phyloP scores from a whole-genome alignment of 2,113 vertebrate genomes.

The Carassius gibelio region DNA sequence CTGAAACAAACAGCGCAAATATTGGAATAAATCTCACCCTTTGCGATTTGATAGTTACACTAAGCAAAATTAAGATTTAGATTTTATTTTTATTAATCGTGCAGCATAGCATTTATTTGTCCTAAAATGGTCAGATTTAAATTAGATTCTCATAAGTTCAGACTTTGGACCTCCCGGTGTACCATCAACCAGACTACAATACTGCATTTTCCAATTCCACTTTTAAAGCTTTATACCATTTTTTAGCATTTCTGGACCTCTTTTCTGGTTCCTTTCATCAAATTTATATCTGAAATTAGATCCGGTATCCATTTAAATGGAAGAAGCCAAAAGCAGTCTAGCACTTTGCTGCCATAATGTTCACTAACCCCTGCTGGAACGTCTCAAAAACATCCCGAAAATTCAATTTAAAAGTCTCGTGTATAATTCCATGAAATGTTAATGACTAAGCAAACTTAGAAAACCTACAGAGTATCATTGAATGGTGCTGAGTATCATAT shows the following conservation, averaged over 20 bases:
- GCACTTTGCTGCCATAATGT: constrained; percentile 6
- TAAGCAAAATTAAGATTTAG: not conserved
- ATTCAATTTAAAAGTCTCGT: constrained; percentile 5
- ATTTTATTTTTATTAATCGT: not conserved
- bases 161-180: not conserved
- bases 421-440: not conserved
- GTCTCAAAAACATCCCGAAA: not conserved
- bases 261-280: not conserved
- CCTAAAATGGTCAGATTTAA: not conserved
- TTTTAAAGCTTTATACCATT: not conserved
- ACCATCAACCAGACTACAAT: not conserved
- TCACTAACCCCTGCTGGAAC: not conserved
- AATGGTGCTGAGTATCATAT: constrained; percentile 20
- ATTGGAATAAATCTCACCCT: not conserved
- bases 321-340: constrained; percentile 4
- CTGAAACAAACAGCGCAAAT: not conserved
- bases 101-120: not conserved
- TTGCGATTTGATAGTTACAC: not conserved
- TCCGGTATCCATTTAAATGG: not conserved
- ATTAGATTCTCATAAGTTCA: not conserved
- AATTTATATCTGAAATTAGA: constrained; percentile 32
- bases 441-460: constrained; percentile 30
- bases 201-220: not conserved
- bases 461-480: not conserved
- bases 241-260: not conserved